These are phyloP conservation scores for Polypedilum pembai DNA, from an alignment of 1,140 invertebrate genomes.

Conservation along the genomic window DNA sequence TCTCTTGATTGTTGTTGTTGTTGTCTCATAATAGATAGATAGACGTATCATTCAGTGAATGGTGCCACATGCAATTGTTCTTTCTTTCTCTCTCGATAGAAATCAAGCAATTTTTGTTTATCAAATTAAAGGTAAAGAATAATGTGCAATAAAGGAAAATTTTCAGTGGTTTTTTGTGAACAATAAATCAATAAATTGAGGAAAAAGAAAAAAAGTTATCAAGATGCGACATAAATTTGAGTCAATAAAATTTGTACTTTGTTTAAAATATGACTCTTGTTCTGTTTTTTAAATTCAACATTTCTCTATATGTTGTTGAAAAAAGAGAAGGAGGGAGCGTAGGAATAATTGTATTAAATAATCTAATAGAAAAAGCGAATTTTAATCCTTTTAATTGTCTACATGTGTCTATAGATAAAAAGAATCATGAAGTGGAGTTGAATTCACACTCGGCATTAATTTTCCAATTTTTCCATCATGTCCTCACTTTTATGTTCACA, in stretches of 20 bases:
- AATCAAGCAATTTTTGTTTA: slow-evolving; percentile 22
- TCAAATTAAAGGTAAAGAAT: slow-evolving; percentile 24
- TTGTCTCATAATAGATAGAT: background rate
- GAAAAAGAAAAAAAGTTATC: background rate
- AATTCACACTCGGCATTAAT: background rate
- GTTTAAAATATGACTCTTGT: background rate
- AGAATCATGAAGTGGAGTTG: background rate
- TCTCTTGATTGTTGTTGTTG: background rate
- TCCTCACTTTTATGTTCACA: too few species aligned
- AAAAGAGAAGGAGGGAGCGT: background rate
- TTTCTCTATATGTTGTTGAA: too few species aligned
- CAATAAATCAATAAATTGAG: background rate
- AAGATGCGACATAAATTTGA: slow-evolving; percentile 2
- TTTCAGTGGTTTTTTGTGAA: background rate
- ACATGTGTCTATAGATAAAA: background rate
- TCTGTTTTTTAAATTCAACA: background rate
- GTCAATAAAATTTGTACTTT: too few species aligned
- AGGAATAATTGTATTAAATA: slow-evolving; percentile 23
- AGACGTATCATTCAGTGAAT: slow-evolving; percentile 1
- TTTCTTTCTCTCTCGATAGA: background rate
- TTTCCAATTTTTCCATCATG: slow-evolving; percentile 15
- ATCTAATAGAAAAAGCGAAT: slow-evolving; percentile 24
- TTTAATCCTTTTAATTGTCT: slow-evolving; percentile 27
- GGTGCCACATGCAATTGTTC: background rate
- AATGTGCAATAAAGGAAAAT: background rate